Percentiles rank a stretch among this genome's conserved stretches.
These are phyloP conservation scores for Apomyelois bistriatella DNA, from an alignment of 2,888 invertebrate genomes.

Conservation along the genomic window DNA sequence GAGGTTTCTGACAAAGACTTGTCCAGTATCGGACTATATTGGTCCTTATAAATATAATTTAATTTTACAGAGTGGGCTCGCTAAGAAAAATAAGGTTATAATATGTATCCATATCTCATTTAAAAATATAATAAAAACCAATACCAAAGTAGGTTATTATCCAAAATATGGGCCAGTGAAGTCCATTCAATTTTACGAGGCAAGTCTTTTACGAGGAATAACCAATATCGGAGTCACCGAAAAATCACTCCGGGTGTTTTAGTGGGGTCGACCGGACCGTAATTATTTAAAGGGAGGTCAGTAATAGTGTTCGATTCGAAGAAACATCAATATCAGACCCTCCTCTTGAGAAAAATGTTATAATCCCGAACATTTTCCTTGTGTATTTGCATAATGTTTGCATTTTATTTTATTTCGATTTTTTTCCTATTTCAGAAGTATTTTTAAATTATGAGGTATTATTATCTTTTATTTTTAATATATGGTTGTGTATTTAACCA, in stretches of 20 bases:
- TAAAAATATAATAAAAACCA: neutral
- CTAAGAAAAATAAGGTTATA: too few relatives aligned
- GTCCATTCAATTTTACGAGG: conserved; percentile 19
- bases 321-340: conserved; percentile 13
- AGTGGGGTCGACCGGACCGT: conserved; percentile 20
- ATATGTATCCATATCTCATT: neutral
- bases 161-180: neutral
- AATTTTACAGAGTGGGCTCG: too few relatives aligned
- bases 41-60: too few relatives aligned
- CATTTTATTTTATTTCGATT: neutral
- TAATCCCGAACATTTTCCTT: neutral
- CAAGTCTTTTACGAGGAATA: conserved; percentile 21
- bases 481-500: too few relatives aligned
- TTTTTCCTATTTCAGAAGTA: too few relatives aligned
- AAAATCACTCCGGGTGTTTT: conserved; percentile 21
- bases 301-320: conserved; percentile 20
- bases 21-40: too few relatives aligned
- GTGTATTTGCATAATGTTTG: neutral
- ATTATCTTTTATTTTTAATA: too few relatives aligned
- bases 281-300: conserved; percentile 26
- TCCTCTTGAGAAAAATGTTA: neutral
- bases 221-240: conserved; percentile 16
- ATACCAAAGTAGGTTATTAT: neutral
- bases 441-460: too few relatives aligned
- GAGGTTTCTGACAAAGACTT: too few relatives aligned